Conservation (phyloP, 2,113 vertebrate species). For the Nipponia nippon region DNA sequence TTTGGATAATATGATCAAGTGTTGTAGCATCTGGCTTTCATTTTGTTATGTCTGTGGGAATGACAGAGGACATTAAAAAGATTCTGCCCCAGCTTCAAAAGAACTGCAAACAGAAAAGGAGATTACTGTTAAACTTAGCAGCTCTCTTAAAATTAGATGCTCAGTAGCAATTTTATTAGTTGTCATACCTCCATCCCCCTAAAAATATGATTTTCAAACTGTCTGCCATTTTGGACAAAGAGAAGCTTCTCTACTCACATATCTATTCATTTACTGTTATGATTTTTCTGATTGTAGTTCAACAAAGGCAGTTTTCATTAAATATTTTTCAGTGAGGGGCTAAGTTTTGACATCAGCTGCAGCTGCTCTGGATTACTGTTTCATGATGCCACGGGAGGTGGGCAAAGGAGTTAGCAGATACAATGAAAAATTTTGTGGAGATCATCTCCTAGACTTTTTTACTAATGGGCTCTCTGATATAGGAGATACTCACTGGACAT, state of each 20-base stretch:
- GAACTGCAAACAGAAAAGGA: neutral
- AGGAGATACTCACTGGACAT: neutral
- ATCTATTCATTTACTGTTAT: fast-evolving
- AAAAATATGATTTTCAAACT: neutral
- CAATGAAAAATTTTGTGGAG: neutral
- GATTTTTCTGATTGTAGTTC: neutral
- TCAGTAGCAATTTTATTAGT: neutral
- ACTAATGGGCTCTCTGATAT: neutral
- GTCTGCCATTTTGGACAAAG: neutral
- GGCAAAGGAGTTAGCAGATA: neutral
- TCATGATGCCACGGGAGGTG: fast-evolving
- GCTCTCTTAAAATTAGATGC: neutral
- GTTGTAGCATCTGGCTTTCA: neutral
- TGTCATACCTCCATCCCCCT: neutral
- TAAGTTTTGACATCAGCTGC: neutral
- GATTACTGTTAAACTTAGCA: neutral
- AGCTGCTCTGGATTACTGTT: neutral
- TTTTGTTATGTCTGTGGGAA: neutral
- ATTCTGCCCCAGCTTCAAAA: neutral
- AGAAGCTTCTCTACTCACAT: neutral
- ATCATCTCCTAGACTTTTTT: neutral
- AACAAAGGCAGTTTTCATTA: neutral
- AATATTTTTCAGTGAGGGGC: neutral
- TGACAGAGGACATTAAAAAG: neutral
- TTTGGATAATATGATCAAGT: neutral